Percentiles rank a stretch among this genome's conserved stretches.
Conservation (phyloP, 2,113 vertebrate genomes). For the Oreochromis aureus region DNA sequence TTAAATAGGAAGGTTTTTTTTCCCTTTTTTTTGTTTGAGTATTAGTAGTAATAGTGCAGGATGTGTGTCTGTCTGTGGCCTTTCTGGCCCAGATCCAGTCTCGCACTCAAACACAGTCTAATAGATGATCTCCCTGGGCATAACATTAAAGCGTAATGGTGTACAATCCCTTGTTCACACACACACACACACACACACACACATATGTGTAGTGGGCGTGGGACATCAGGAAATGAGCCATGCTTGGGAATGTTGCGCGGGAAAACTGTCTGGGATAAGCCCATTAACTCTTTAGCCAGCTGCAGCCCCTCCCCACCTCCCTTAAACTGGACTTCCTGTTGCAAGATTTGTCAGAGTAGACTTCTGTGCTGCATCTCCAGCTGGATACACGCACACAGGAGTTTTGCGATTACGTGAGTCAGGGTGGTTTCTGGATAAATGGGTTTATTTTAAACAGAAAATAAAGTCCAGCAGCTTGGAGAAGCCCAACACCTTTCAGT, state of each 20-base stretch:
- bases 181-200: neutral
- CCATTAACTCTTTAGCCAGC: constrained; percentile 9
- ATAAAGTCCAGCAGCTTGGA: neutral
- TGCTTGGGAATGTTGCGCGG: constrained; percentile 58
- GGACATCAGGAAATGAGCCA: constrained; percentile 59
- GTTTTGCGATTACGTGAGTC: neutral
- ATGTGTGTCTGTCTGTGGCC: neutral
- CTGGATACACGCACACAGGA: neutral
- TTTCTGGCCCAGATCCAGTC: neutral
- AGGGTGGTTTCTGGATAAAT: neutral
- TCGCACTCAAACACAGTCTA: neutral
- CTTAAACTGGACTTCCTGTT: constrained; percentile 53
- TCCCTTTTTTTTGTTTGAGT: neutral
- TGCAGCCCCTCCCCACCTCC: constrained; percentile 28
- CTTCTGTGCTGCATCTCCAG: constrained; percentile 20
- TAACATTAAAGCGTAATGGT: constrained; percentile 7
- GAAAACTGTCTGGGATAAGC: constrained; percentile 56
- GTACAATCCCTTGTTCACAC: neutral
- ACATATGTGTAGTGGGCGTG: neutral
- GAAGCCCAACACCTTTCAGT: neutral
- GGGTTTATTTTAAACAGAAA: constrained; percentile 8
- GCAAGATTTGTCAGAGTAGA: neutral
- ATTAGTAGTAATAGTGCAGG: neutral
- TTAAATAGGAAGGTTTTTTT: neutral
- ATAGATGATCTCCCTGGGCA: constrained; percentile 1